A percentile compares a stretch with the other conserved stretches of the same genome.
Evolutionary conservation across 1,140 invertebrate species (phyloP).

Genomic region (Stegodyphus mimosarum): DNA sequence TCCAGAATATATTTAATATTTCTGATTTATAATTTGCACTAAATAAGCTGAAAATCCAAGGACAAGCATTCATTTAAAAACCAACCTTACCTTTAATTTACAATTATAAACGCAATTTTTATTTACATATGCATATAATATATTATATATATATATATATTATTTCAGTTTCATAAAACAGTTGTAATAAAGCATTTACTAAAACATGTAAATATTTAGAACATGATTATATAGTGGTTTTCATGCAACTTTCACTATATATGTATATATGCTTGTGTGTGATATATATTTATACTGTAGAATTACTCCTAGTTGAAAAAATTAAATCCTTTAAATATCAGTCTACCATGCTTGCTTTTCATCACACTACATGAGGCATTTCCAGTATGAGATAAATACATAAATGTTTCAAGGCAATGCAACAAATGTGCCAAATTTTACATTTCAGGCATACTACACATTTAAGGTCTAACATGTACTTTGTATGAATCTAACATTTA

Average conservation of each 20-base stretch:
- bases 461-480: slow-evolving; percentile 53
- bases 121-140: slow-evolving; percentile 1
- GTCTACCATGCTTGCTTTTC: slow-evolving; percentile 51
- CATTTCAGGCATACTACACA: slow-evolving; percentile 57
- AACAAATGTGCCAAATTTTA: slow-evolving; percentile 58
- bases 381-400: slow-evolving; percentile 59
- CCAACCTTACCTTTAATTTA: too few species aligned
- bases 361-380: slow-evolving; percentile 53
- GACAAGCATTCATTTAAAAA: too few species aligned
- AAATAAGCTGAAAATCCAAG: too few species aligned
- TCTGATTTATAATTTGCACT: too few species aligned
- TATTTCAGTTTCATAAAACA: background rate
- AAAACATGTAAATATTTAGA: slow-evolving; percentile 8
- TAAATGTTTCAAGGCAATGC: slow-evolving; percentile 60
- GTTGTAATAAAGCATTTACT: slow-evolving; percentile 34
- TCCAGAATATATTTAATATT: too few species aligned
- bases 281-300: slow-evolving; percentile 33
- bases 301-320: slow-evolving; percentile 47
- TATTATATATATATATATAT: background rate
- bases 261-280: too few species aligned
- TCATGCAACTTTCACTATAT: slow-evolving; percentile 37
- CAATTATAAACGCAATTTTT: background rate
- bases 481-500: slow-evolving; percentile 57
- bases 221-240: slow-evolving; percentile 48
- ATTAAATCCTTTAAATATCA: slow-evolving; percentile 51